These are phyloP conservation scores for Stomatorhinus walkeri DNA, from an alignment of 2,797 vertebrate genomes.

Conservation along the genomic window DNA sequence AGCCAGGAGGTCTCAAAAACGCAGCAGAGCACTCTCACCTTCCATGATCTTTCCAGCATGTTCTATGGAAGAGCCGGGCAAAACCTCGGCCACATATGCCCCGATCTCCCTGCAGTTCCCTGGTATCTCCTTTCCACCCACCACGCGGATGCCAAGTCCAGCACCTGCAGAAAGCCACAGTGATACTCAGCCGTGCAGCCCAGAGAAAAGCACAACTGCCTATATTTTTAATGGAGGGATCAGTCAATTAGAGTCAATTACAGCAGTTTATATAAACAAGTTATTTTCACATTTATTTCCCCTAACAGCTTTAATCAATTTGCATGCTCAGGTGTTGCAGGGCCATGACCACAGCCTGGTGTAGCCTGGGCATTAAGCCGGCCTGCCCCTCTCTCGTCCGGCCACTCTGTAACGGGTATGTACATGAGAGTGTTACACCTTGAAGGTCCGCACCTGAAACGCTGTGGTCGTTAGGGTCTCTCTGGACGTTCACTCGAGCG, in stretches of 20 bases:
- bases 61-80: conserved; percentile 84
- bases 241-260: background rate
- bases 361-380: background rate
- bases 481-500: conserved; percentile 82
- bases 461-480: conserved; percentile 91
- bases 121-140: conserved; percentile 95
- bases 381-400: background rate
- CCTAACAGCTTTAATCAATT: background rate
- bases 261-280: background rate
- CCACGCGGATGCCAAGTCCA: conserved; percentile 82
- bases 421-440: background rate
- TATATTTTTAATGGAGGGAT: background rate
- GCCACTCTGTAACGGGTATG: background rate
- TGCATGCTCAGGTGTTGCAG: background rate
- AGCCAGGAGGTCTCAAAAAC: background rate
- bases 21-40: conserved; percentile 65
- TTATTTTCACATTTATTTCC: background rate
- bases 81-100: conserved; percentile 88
- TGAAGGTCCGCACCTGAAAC: conserved; percentile 79
- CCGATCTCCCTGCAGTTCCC: conserved; percentile 83
- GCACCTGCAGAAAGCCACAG: conserved; percentile 46
- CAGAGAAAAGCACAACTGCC: background rate
- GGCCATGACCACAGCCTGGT: background rate
- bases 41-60: conserved; percentile 80
- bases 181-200: background rate